phyloP scores from a whole-genome alignment of 2,888 invertebrate species.

The Baccha elongata region DNA sequence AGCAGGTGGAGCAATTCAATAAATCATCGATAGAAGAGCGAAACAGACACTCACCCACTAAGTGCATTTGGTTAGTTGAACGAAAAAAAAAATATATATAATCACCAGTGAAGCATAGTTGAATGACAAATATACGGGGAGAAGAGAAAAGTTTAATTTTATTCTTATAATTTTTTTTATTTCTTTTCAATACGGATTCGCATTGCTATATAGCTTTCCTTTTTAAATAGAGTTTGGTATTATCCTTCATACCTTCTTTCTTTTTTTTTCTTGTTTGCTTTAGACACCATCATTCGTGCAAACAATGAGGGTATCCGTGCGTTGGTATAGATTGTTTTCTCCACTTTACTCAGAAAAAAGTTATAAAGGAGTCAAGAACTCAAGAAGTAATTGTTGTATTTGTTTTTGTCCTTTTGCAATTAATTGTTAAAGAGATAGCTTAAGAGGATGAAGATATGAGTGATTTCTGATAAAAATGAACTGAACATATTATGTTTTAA shows the following conservation, averaged over 20 bases:
- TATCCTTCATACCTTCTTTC: slow-evolving; percentile 1
- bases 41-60: slow-evolving; percentile 45
- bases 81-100: background rate
- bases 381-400: slow-evolving; percentile 57
- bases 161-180: slow-evolving; percentile 24
- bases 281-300: slow-evolving; percentile 35
- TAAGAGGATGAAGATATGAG: slow-evolving; percentile 4
- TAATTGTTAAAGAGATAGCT: slow-evolving; percentile 15
- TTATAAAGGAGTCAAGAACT: slow-evolving; percentile 21
- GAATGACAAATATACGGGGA: slow-evolving; percentile 20
- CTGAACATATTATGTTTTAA: too few relatives aligned
- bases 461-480: slow-evolving; percentile 8
- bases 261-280: slow-evolving; percentile 28
- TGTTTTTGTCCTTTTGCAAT: slow-evolving; percentile 20
- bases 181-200: slow-evolving; percentile 10
- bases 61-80: slow-evolving; percentile 24
- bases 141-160: slow-evolving; percentile 13
- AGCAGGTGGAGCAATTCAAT: slow-evolving; percentile 74
- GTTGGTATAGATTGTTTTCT: slow-evolving; percentile 43
- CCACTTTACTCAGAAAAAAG: slow-evolving; percentile 6
- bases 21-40: slow-evolving; percentile 65
- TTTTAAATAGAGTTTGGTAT: background rate
- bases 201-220: background rate
- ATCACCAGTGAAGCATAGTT: background rate
- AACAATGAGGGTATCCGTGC: slow-evolving; percentile 48